These are phyloP conservation scores for Parasteatoda tepidariorum DNA, from an alignment of 1,140 invertebrate genomes.

Conservation along the genomic window DNA sequence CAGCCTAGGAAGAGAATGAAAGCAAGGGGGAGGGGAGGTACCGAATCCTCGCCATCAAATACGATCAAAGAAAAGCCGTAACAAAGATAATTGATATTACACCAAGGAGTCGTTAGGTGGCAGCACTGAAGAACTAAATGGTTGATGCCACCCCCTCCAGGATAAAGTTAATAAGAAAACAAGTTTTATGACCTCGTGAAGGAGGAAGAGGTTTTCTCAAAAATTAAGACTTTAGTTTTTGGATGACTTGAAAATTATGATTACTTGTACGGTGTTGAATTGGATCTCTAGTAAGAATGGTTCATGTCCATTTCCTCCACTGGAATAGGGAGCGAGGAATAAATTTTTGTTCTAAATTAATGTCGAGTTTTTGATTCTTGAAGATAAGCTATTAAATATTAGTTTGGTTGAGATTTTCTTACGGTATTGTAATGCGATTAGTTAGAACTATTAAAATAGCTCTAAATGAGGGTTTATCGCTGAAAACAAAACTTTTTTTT, in stretches of 20 bases:
- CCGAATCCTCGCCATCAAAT: slow-evolving; percentile 28
- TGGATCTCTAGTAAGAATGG: not conserved
- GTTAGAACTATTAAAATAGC: too few species aligned
- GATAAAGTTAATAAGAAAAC: slow-evolving; percentile 61
- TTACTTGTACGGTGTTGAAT: slow-evolving; percentile 36
- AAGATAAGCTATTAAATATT: too few species aligned
- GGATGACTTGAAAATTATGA: slow-evolving; percentile 50
- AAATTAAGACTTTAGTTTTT: slow-evolving; percentile 61
- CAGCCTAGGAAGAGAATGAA: not conserved
- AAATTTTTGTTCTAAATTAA: not conserved
- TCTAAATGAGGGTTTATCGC: too few species aligned
- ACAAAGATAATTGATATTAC: slow-evolving; percentile 61
- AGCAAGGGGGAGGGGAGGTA: not conserved
- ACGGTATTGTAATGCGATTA: too few species aligned
- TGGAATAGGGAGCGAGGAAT: not conserved
- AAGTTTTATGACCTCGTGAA: slow-evolving; percentile 52
- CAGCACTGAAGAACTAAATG: slow-evolving; percentile 59
- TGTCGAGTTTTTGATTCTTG: too few species aligned
- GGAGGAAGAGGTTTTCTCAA: slow-evolving; percentile 32
- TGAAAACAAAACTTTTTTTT: too few species aligned
- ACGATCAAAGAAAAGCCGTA: slow-evolving; percentile 55
- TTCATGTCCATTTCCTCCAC: not conserved
- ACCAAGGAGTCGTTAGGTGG: slow-evolving; percentile 51
- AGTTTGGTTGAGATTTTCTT: too few species aligned
- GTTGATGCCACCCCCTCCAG: slow-evolving; percentile 47